A percentile compares a stretch with the other conserved stretches of the same genome.
phyloP scores from a whole-genome alignment of 1,140 invertebrate genomes.

The Ceratina japonica region DNA sequence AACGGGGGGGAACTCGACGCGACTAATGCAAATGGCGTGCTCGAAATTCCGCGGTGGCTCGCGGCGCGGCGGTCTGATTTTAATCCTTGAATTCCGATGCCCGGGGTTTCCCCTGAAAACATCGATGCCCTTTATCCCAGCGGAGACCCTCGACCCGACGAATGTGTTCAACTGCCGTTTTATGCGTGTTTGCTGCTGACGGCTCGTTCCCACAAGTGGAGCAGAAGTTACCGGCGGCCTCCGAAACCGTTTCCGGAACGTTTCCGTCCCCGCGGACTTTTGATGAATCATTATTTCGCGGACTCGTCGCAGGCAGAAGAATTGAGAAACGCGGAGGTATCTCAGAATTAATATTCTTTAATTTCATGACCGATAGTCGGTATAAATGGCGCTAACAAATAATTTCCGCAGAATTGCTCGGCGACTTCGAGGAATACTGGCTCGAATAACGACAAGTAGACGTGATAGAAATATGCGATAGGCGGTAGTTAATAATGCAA shows the following conservation, averaged over 20 bases:
- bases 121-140: constrained; percentile 13
- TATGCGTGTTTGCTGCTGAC: constrained; percentile 13
- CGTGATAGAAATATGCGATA: constrained; percentile 47
- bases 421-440: not conserved
- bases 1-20: not conserved
- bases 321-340: too few species aligned
- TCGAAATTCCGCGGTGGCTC: constrained; percentile 12
- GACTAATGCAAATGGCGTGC: constrained; percentile 9
- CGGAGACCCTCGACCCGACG: not conserved
- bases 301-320: too few species aligned
- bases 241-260: not conserved
- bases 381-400: not conserved
- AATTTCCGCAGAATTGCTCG: not conserved
- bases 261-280: not conserved
- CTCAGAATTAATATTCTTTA: too few species aligned
- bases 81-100: constrained; percentile 11
- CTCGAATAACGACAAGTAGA: constrained; percentile 19
- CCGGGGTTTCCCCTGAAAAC: not conserved
- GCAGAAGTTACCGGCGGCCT: not conserved
- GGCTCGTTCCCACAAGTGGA: not conserved
- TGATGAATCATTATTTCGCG: too few species aligned
- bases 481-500: constrained; percentile 45
- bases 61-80: constrained; percentile 10
- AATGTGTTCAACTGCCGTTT: not conserved
- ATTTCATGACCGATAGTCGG: not conserved